Evolutionary conservation across 2,797 vertebrate genomes (phyloP).

Genomic region (Bothrops alternatus): DNA sequence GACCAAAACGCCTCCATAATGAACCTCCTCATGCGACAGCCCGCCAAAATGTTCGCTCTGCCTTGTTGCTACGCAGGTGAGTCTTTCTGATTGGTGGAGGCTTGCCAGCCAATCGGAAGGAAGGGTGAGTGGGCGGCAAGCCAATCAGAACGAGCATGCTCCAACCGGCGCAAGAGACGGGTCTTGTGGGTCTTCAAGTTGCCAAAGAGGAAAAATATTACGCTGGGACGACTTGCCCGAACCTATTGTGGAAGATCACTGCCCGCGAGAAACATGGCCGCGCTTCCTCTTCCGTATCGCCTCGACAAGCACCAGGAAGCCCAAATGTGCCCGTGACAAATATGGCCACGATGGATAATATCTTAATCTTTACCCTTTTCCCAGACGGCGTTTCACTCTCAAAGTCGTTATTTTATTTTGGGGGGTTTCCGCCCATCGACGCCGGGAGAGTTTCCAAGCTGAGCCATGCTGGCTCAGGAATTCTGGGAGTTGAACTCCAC

Average conservation of each 20-base stretch:
- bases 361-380: no score
- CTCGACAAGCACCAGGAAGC: background rate
- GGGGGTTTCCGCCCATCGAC: background rate
- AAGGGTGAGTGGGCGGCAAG: background rate
- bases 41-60: background rate
- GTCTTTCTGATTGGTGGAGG: background rate
- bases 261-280: background rate
- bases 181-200: background rate
- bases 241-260: background rate
- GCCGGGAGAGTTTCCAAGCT: no score
- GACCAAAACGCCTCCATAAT: background rate
- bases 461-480: background rate
- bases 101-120: background rate
- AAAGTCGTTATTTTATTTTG: no score
- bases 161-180: background rate
- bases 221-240: background rate
- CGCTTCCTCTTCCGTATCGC: background rate
- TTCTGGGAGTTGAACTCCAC: background rate
- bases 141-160: background rate
- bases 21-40: background rate
- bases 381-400: background rate
- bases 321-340: background rate
- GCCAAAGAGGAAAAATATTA: background rate
- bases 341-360: background rate
- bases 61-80: background rate